phyloP scores from a whole-genome alignment of 2,113 vertebrate genomes.

The Pluvialis apricaria region DNA sequence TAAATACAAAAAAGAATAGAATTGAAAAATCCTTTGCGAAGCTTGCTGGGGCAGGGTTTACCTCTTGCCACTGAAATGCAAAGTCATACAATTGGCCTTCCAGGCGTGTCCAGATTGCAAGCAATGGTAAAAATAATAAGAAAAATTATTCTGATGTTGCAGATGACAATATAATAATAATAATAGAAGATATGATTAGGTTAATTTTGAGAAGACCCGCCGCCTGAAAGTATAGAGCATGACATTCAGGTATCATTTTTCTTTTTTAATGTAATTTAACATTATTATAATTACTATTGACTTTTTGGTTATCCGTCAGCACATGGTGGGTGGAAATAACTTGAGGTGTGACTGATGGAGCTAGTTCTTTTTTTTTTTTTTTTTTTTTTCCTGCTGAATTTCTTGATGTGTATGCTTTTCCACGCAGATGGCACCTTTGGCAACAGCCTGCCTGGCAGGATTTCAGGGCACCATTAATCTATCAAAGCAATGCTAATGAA shows the following conservation, averaged over 20 bases:
- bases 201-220: neutral
- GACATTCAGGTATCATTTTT: neutral
- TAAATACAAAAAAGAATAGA: neutral
- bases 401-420: conserved; percentile 53
- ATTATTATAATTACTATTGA: neutral
- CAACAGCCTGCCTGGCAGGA: conserved; percentile 52
- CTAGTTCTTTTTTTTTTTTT: neutral
- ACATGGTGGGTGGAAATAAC: conserved; percentile 42
- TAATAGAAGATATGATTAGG: neutral
- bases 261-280: neutral
- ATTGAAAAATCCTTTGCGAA: neutral
- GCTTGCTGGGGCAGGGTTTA: neutral
- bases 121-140: neutral
- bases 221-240: neutral
- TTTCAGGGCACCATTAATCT: conserved; percentile 64
- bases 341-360: conserved; percentile 5
- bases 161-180: neutral
- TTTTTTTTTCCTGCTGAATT: neutral
- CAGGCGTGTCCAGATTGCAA: neutral
- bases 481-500: conserved; percentile 67
- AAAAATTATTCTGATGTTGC: neutral
- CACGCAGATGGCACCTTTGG: conserved; percentile 63
- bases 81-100: neutral
- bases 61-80: neutral
- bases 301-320: conserved; percentile 9